Evolutionary conservation across 2,797 vertebrate species (phyloP).

Genomic region (Sebastes hubbsi): DNA sequence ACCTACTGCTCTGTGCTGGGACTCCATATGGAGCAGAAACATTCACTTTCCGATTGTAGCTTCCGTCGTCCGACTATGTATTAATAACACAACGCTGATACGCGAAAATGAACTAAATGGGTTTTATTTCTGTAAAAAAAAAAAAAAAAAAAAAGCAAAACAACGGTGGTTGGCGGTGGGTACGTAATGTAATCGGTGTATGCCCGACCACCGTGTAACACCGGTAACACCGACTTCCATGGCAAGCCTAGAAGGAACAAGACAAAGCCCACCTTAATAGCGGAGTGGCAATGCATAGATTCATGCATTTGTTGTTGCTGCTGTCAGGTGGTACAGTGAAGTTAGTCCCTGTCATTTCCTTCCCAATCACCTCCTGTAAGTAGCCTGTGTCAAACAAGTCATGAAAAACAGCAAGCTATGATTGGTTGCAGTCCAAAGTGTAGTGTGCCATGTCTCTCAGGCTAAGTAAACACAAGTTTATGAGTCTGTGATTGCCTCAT

Average conservation of each 20-base stretch:
- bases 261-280: not conserved
- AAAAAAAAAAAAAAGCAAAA: too few relatives aligned
- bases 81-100: too few relatives aligned
- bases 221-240: too few relatives aligned
- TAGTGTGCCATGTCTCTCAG: not conserved
- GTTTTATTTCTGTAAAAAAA: too few relatives aligned
- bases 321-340: too few relatives aligned
- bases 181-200: too few relatives aligned
- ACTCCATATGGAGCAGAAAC: too few relatives aligned
- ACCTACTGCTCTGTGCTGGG: too few relatives aligned
- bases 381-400: not conserved
- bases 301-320: not conserved
- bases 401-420: not conserved
- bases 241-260: not conserved
- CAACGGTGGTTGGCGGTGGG: fast-evolving
- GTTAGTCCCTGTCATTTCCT: not conserved
- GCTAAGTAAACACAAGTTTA: not conserved
- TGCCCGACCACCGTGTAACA: too few relatives aligned
- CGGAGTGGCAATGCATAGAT: not conserved
- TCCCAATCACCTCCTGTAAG: not conserved
- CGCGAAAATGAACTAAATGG: fast-evolving
- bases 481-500: not conserved
- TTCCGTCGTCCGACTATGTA: too few relatives aligned
- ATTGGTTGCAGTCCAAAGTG: not conserved
- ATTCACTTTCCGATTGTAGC: too few relatives aligned